Percentiles rank a stretch among this genome's conserved stretches.
These are phyloP conservation scores for Alloplasta piceator DNA, from an alignment of 2,888 invertebrate species.

Conservation along the genomic window DNA sequence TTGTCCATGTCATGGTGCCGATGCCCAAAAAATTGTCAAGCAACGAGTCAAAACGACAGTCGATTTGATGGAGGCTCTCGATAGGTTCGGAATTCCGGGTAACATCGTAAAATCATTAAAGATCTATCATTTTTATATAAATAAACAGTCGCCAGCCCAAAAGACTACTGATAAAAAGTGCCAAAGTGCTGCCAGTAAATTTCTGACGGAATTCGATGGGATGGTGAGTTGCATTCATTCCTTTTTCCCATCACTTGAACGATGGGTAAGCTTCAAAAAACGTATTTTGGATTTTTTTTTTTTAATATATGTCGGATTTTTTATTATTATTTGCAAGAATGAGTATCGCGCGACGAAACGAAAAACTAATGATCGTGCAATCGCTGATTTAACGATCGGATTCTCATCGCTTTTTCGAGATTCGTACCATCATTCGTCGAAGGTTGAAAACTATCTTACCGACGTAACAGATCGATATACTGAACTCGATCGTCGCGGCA, in stretches of 20 bases:
- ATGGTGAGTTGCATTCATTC: conserved; percentile 55
- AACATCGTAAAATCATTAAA: conserved; percentile 74
- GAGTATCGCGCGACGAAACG: conserved; percentile 23
- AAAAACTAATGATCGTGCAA: conserved; percentile 36
- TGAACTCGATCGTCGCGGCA: conserved; percentile 66
- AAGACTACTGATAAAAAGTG: conserved; percentile 49
- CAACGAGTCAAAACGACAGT: conserved; percentile 67
- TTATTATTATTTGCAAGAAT: conserved; percentile 63
- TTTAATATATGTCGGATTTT: conserved; percentile 28
- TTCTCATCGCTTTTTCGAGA: conserved; percentile 62
- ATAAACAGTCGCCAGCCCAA: conserved; percentile 54
- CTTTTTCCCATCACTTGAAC: neutral
- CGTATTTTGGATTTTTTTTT: conserved; percentile 30
- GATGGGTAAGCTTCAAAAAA: neutral
- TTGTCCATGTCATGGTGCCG: conserved; percentile 74
- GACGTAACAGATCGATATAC: conserved; percentile 62
- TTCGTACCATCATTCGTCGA: conserved; percentile 55
- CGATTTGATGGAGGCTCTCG: conserved; percentile 74
- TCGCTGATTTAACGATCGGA: conserved; percentile 53
- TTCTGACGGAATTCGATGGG: conserved; percentile 70
- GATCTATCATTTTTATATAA: conserved; percentile 73
- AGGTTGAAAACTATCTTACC: conserved; percentile 30
- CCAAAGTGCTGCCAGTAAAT: conserved; percentile 66
- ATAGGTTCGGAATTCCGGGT: conserved; percentile 73
- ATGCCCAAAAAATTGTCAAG: conserved; percentile 64